Conservation (phyloP, 2,888 invertebrate species). For the Gastrophysa polygoni region DNA sequence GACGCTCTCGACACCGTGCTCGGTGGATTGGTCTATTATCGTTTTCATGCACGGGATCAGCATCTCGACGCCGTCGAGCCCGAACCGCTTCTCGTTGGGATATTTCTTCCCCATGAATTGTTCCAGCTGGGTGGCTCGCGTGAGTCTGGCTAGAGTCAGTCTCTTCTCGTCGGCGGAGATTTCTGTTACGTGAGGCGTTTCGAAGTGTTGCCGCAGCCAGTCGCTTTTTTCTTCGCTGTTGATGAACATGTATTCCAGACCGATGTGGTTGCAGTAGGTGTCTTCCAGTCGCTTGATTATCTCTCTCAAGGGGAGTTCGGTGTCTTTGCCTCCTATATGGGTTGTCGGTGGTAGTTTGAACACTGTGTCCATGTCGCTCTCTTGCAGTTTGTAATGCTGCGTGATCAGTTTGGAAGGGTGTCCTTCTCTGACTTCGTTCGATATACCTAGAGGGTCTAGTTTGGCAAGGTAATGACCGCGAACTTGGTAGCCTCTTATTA, state of each 20-base stretch:
- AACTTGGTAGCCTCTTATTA: slow-evolving; percentile 99
- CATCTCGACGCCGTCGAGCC: slow-evolving; percentile 98
- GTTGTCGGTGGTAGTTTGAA: slow-evolving; percentile 97
- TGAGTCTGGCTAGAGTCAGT: slow-evolving; percentile 89
- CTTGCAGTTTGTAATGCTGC: slow-evolving; percentile 66
- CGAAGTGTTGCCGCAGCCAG: slow-evolving; percentile 96
- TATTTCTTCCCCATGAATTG: slow-evolving; percentile 97
- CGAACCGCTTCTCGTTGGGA: slow-evolving; percentile 98
- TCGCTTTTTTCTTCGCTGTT: slow-evolving; percentile 97
- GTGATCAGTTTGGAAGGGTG: slow-evolving; percentile 48
- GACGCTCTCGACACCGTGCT: slow-evolving; percentile 92
- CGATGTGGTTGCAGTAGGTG: slow-evolving; percentile 96
- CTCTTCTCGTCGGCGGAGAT: slow-evolving; percentile 89
- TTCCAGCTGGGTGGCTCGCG: slow-evolving; percentile 88
- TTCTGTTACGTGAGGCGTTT: slow-evolving; percentile 86
- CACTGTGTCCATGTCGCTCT: slow-evolving; percentile 92
- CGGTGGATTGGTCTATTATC: slow-evolving; percentile 94
- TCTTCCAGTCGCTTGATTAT: slow-evolving; percentile 89
- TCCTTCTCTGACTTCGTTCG: not conserved
- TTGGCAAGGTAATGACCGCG: slow-evolving; percentile 92
- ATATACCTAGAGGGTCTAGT: slow-evolving; percentile 82
- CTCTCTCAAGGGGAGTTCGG: slow-evolving; percentile 88
- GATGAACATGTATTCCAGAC: slow-evolving; percentile 99
- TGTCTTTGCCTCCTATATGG: slow-evolving; percentile 92
- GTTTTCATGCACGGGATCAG: slow-evolving; percentile 98